Percentiles rank a stretch among this genome's conserved stretches.
phyloP scores from a whole-genome alignment of 2,888 invertebrate genomes.

The Scrobipalpa atriplicella region DNA sequence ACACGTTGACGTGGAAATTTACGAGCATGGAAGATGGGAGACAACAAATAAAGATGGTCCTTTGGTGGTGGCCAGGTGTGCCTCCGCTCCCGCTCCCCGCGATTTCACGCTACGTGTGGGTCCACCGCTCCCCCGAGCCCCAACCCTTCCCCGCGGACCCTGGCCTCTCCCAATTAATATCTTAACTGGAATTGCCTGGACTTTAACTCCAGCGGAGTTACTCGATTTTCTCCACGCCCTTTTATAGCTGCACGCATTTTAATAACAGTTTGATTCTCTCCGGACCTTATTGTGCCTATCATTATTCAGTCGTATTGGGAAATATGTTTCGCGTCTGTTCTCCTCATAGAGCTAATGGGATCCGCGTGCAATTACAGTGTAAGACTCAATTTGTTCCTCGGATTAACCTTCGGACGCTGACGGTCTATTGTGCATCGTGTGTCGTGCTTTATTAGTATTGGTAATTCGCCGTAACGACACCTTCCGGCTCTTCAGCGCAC shows the following conservation, averaged over 20 bases:
- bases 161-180: slow-evolving; percentile 71
- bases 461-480: slow-evolving; percentile 77
- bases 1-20: slow-evolving; percentile 81
- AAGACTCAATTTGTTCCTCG: slow-evolving; percentile 36
- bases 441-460: slow-evolving; percentile 65
- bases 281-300: slow-evolving; percentile 22
- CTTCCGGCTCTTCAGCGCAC: slow-evolving; percentile 78
- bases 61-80: slow-evolving; percentile 68
- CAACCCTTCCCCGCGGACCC: slow-evolving; percentile 43
- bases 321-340: slow-evolving; percentile 21
- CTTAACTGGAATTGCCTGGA: slow-evolving; percentile 70
- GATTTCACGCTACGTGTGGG: slow-evolving; percentile 82
- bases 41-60: slow-evolving; percentile 78
- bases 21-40: slow-evolving; percentile 80
- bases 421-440: slow-evolving; percentile 50
- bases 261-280: slow-evolving; percentile 49
- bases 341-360: slow-evolving; percentile 36
- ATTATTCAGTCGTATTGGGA: slow-evolving; percentile 31
- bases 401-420: slow-evolving; percentile 48
- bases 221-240: slow-evolving; percentile 56
- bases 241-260: slow-evolving; percentile 63
- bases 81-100: slow-evolving; percentile 70
- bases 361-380: slow-evolving; percentile 40
- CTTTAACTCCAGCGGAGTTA: slow-evolving; percentile 51
- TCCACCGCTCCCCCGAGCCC: slow-evolving; percentile 47